Conservation (phyloP, 2,113 vertebrate species). For the Hemiscyllium ocellatum region DNA sequence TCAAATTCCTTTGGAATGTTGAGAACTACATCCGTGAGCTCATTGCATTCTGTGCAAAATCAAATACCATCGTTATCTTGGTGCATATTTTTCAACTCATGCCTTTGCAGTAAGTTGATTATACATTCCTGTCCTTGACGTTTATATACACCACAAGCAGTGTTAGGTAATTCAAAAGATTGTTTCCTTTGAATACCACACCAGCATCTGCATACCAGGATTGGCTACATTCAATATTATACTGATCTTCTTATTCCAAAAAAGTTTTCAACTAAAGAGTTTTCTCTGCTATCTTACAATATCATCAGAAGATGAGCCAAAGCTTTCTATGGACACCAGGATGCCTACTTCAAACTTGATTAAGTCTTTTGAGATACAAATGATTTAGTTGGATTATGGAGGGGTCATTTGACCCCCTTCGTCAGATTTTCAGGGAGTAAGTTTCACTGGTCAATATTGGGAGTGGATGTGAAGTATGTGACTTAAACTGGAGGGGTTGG, state of each 20-base stretch:
- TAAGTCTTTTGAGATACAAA: neutral
- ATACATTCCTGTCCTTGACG: neutral
- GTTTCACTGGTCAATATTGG: neutral
- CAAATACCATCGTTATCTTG: neutral
- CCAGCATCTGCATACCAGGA: neutral
- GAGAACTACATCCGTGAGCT: neutral
- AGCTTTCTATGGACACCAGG: neutral
- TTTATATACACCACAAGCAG: neutral
- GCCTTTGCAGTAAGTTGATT: neutral
- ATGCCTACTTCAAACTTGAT: neutral
- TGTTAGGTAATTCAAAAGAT: slow-evolving; percentile 6
- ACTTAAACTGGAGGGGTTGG: neutral
- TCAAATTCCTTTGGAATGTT: neutral
- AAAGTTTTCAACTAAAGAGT: neutral
- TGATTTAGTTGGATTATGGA: neutral
- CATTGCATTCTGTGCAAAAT: neutral
- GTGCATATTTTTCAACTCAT: neutral
- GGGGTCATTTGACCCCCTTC: neutral
- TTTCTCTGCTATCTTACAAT: neutral
- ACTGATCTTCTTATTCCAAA: neutral
- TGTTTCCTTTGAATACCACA: neutral
- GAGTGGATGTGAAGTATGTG: neutral
- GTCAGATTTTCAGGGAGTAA: neutral
- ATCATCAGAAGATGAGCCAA: neutral
- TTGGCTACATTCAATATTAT: neutral